Evolutionary conservation across 2,888 invertebrate species (phyloP), one percentile per base, ranked within the genome.

Genomic region (Steinernema scapterisci): DNA sequence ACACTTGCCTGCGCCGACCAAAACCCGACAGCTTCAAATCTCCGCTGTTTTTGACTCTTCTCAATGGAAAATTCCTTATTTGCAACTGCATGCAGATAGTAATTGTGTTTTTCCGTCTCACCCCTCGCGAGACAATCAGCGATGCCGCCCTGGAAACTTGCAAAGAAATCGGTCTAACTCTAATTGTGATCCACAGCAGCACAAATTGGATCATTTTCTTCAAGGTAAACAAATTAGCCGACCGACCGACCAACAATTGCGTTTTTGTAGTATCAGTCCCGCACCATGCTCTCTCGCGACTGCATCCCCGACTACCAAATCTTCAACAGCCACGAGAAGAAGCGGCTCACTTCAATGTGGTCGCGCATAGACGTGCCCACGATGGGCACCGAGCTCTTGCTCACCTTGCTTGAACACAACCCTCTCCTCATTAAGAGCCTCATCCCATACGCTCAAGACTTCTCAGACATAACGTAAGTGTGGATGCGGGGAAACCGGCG

Each of bases 251-350:
- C 23, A 25, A 71, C 16, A 5, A 7, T 19, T 16, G 1, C 13
- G 3, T 2, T 16, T 21, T 71, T 71, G 23, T 23, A 71, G 46
- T 71, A 46, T 27, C 71, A 51, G 45, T 71, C 71, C 11, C 63
- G 63, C 31, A 13, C 63, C 63, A 63, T 63, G 63, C 48, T 48
- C 13, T 46, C 48, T 11, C 46, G 71, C 27, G 51, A 71, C 44
- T 48, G 71, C 27, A 51, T 71, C n/a, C 71, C 71, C 25, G 71
- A 71, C 27, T 71, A 71, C 71, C 71, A 71, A 44, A 71, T 71
- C 21, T 71, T 71, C 71, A 51, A 71, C 31, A 27, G 46, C 25
- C 46, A 71, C 27, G 71, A 71, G 31, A 71, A 71, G 31, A 71
- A 71, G 45, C 46, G 46, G 11, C 51, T 71, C 25, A 71, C 51